Evolutionary conservation across 2,113 vertebrate genomes (phyloP).

Genomic region (Apodemus speciosus): DNA sequence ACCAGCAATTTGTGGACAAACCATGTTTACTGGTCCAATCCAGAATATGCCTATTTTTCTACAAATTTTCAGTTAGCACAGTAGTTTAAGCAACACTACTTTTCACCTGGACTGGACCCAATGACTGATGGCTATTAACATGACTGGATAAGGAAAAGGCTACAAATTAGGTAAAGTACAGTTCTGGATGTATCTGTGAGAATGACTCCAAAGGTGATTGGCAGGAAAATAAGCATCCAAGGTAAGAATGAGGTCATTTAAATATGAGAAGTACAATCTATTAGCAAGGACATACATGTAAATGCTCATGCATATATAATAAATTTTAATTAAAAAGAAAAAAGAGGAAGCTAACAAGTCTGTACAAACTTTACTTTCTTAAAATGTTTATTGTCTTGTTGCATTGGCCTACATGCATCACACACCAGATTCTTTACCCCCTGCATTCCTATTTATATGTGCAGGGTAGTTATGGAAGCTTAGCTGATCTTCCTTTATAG

Average conservation of each 20-base stretch:
- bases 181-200: background rate
- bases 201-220: background rate
- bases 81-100: background rate
- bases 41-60: background rate
- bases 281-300: background rate
- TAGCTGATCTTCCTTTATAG: background rate
- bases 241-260: background rate
- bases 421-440: background rate
- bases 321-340: background rate
- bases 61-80: background rate
- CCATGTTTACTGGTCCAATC: background rate
- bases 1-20: background rate
- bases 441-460: background rate
- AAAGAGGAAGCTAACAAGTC: background rate
- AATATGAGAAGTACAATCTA: background rate
- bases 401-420: background rate
- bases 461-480: background rate
- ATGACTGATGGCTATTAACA: background rate
- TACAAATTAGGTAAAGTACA: background rate
- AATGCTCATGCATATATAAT: background rate
- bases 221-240: background rate
- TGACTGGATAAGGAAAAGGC: background rate
- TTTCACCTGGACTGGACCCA: background rate
- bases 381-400: background rate
- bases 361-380: background rate